Conservation (phyloP, 2,888 invertebrate genomes). For the Pristionchus japonicus region DNA sequence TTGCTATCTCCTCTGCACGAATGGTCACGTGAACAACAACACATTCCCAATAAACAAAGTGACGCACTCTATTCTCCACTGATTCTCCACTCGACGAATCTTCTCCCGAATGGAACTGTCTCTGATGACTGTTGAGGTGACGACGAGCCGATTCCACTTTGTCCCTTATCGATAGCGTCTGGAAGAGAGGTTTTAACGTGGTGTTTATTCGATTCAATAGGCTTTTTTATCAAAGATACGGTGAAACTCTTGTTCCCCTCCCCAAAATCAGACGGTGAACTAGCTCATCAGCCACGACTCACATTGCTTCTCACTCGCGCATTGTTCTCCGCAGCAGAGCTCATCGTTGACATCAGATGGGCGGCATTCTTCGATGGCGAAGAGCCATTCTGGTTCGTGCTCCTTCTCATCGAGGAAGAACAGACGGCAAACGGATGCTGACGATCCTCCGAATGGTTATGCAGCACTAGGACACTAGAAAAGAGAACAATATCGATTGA, state of each 20-base stretch:
- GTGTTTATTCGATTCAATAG: no score
- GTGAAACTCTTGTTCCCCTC: no score
- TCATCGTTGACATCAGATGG: slow-evolving; percentile 30
- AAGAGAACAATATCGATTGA: neutral
- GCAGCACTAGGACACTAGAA: neutral
- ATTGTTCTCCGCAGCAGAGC: neutral
- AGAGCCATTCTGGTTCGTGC: neutral
- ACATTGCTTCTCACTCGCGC: slow-evolving; percentile 22
- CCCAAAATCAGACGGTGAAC: no score
- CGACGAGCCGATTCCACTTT: slow-evolving; percentile 45
- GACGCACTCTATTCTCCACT: slow-evolving; percentile 27
- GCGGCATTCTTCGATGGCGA: slow-evolving; percentile 18
- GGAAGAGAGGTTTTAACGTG: no score
- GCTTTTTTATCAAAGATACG: no score
- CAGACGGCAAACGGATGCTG: neutral
- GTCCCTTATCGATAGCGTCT: neutral
- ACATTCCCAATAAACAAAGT: neutral
- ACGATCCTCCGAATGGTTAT: neutral
- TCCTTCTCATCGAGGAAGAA: slow-evolving; percentile 8
- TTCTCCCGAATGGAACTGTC: slow-evolving; percentile 6
- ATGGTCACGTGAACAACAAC: neutral
- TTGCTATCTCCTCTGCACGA: neutral
- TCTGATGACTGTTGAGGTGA: slow-evolving; percentile 10
- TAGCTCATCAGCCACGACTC: no score
- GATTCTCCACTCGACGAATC: slow-evolving; percentile 44